These are phyloP conservation scores for Andrena trimmerana DNA, from an alignment of 2,888 invertebrate genomes.

Conservation along the genomic window DNA sequence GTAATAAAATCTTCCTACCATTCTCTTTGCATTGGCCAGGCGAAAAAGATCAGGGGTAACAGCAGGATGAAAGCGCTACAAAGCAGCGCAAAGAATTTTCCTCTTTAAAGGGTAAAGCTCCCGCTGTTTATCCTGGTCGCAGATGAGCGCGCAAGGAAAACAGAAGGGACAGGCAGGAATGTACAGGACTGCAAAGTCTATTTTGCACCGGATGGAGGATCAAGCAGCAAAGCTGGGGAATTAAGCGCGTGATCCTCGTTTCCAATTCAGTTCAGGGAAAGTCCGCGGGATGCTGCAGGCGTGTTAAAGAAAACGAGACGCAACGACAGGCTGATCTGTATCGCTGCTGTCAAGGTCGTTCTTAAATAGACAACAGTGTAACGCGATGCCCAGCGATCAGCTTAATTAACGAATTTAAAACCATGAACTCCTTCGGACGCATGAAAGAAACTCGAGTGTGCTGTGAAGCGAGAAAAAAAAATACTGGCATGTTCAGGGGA, in stretches of 20 bases:
- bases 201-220: neutral
- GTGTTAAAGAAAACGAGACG: constrained; percentile 13
- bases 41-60: neutral
- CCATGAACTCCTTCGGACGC: neutral
- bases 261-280: constrained; percentile 12
- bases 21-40: neutral
- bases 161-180: neutral
- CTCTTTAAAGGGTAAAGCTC: neutral
- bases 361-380: constrained; percentile 7
- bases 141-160: neutral
- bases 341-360: constrained; percentile 29
- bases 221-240: neutral
- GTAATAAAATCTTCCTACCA: neutral
- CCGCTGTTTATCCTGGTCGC: neutral
- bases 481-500: neutral
- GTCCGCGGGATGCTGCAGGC: neutral
- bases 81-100: neutral
- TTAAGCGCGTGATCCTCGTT: constrained; percentile 30
- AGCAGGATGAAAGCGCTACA: neutral
- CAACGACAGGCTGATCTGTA: constrained; percentile 23
- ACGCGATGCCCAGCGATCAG: neutral
- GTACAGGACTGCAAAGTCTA: neutral
- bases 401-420: constrained; percentile 9
- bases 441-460: neutral
- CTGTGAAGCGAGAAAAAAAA: neutral